These are phyloP conservation scores for Dendrocopos noguchii DNA, from an alignment of 2,113 vertebrate genomes.

Conservation along the genomic window DNA sequence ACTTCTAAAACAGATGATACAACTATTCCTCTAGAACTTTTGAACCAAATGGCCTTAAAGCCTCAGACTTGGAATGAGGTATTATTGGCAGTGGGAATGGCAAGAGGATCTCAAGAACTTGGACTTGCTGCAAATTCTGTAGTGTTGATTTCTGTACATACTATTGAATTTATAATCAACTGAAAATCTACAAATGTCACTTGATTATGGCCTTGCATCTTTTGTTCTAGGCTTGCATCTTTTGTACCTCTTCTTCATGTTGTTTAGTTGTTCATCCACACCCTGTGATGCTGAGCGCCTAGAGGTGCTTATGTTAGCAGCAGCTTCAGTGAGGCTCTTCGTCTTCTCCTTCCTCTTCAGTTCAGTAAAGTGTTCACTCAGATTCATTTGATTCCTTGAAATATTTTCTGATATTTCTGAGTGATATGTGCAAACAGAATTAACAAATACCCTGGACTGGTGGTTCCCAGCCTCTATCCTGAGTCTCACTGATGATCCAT, in stretches of 20 bases:
- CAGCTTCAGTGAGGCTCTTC: background rate
- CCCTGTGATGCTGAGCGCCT: background rate
- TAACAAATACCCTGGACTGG: background rate
- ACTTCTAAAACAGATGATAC: background rate
- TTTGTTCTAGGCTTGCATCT: background rate
- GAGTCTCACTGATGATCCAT: background rate
- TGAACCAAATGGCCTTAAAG: background rate
- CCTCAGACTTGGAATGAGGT: background rate
- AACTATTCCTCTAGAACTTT: background rate
- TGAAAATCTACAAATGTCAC: background rate
- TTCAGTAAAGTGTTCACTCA: background rate
- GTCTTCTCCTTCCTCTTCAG: background rate
- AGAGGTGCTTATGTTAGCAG: background rate
- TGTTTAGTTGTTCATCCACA: background rate
- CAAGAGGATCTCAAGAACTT: background rate
- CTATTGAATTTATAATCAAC: background rate
- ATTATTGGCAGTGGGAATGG: background rate
- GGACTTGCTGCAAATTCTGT: background rate
- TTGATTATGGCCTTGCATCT: background rate
- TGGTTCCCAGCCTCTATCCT: background rate
- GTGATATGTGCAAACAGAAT: background rate
- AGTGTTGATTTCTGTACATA: background rate
- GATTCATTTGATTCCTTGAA: background rate
- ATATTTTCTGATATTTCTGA: background rate
- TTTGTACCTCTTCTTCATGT: background rate